phyloP scores from a whole-genome alignment of 1,140 invertebrate genomes.

The Drosophila yakuba region DNA sequence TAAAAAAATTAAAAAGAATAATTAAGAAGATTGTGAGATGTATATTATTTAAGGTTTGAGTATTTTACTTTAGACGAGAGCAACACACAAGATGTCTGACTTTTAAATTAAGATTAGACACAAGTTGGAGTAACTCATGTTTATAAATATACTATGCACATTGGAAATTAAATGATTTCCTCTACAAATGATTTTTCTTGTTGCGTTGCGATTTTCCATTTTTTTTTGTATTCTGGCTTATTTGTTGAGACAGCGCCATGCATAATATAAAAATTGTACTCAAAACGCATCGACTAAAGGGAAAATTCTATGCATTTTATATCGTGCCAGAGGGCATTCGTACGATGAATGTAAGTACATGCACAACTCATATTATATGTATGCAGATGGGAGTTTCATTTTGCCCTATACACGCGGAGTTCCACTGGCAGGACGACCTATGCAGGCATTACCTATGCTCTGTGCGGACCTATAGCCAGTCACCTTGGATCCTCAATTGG shows the following conservation, averaged over 20 bases:
- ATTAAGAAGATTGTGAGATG: not conserved
- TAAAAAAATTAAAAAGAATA: slow-evolving; percentile 4
- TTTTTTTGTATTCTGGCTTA: slow-evolving; percentile 22
- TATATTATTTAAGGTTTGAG: not conserved
- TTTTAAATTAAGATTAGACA: too few relatives aligned
- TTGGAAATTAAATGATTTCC: not conserved
- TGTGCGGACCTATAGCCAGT: slow-evolving; percentile 20
- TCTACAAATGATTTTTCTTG: slow-evolving; percentile 6
- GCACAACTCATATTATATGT: slow-evolving; percentile 28
- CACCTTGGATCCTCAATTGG: slow-evolving; percentile 28
- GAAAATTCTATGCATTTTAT: slow-evolving; percentile 80
- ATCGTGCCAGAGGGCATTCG: slow-evolving; percentile 57
- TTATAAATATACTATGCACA: too few relatives aligned
- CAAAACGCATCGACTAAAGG: slow-evolving; percentile 72
- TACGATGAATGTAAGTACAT: slow-evolving; percentile 39
- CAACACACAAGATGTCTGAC: too few relatives aligned
- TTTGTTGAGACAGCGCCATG: slow-evolving; percentile 50
- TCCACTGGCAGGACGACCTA: not conserved
- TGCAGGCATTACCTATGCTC: slow-evolving; percentile 28
- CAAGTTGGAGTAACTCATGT: too few relatives aligned
- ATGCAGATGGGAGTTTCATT: slow-evolving; percentile 47
- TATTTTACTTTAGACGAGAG: too few relatives aligned
- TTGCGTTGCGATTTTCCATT: not conserved
- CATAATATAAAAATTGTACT: slow-evolving; percentile 74
- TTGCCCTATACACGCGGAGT: slow-evolving; percentile 24